Evolutionary conservation across 2,797 vertebrate species (phyloP).

Genomic region (Heliangelus exortis): DNA sequence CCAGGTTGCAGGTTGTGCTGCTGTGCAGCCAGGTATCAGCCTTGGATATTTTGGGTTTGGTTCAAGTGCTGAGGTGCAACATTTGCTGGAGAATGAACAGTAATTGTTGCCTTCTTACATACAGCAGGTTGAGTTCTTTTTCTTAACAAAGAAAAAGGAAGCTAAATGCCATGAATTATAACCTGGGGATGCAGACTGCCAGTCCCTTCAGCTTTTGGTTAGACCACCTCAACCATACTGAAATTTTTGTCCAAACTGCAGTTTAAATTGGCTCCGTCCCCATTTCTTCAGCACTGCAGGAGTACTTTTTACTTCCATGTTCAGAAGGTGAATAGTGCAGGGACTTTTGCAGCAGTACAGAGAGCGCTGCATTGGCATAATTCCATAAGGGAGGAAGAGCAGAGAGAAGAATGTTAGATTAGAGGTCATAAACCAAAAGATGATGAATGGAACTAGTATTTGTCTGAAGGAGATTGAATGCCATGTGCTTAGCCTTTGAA

Average conservation of each 20-base stretch:
- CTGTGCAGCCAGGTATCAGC: neutral
- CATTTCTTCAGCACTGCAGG: neutral
- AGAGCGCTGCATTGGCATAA: neutral
- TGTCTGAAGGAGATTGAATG: neutral
- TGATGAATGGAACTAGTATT: neutral
- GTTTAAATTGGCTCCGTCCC: neutral
- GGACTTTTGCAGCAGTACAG: accelerated
- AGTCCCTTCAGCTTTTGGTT: neutral
- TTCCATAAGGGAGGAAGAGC: neutral
- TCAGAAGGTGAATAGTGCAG: accelerated
- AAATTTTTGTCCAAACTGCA: neutral
- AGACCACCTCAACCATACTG: neutral
- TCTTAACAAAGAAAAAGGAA: neutral
- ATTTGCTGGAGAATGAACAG: neutral
- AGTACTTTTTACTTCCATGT: neutral
- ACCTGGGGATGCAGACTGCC: neutral
- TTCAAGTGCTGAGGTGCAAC: neutral
- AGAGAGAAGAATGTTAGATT: neutral
- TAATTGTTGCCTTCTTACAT: neutral
- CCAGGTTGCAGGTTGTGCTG: neutral
- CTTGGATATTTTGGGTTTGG: neutral
- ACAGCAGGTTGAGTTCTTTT: neutral
- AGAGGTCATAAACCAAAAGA: neutral
- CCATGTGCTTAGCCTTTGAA: neutral
- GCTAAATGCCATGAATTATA: neutral